A percentile compares a stretch with the other conserved stretches of the same genome.
Conservation (phyloP, 2,888 invertebrate species). For the Serrognathus titanus region DNA sequence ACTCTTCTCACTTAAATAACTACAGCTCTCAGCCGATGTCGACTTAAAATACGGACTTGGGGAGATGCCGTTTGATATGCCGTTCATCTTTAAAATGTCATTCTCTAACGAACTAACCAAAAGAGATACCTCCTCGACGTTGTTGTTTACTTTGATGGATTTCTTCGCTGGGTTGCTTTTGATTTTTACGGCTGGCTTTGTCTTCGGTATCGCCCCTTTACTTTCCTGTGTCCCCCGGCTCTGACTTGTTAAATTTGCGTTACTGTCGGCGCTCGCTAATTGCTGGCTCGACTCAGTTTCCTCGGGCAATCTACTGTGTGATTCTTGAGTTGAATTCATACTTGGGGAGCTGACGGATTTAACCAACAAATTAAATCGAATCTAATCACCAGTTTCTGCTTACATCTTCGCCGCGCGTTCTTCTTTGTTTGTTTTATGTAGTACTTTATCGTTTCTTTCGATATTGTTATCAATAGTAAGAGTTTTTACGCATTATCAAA, state of each 20-base stretch:
- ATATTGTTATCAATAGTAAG: too few relatives aligned
- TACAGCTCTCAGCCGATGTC: background rate
- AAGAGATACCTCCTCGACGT: slow-evolving; percentile 31
- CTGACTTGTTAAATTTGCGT: slow-evolving; percentile 31
- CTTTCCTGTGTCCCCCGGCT: slow-evolving; percentile 24
- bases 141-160: slow-evolving; percentile 36
- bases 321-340: slow-evolving; percentile 10
- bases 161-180: slow-evolving; percentile 29
- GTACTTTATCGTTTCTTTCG: too few relatives aligned
- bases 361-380: background rate
- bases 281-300: slow-evolving; percentile 12
- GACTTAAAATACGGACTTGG: slow-evolving; percentile 8
- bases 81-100: slow-evolving; percentile 26
- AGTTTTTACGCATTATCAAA: too few relatives aligned
- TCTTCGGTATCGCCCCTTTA: slow-evolving; percentile 40
- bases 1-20: slow-evolving; percentile 2
- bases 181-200: slow-evolving; percentile 17
- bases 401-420: too few relatives aligned
- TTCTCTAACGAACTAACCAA: slow-evolving; percentile 6
- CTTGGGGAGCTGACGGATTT: background rate
- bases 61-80: slow-evolving; percentile 21
- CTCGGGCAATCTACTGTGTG: slow-evolving; percentile 1
- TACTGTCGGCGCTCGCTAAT: slow-evolving; percentile 28
- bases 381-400: too few relatives aligned
- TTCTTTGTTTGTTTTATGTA: too few relatives aligned